Base-by-base conservation (phyloP, 2,888 invertebrate species). In the Congeria kusceri region DNA sequence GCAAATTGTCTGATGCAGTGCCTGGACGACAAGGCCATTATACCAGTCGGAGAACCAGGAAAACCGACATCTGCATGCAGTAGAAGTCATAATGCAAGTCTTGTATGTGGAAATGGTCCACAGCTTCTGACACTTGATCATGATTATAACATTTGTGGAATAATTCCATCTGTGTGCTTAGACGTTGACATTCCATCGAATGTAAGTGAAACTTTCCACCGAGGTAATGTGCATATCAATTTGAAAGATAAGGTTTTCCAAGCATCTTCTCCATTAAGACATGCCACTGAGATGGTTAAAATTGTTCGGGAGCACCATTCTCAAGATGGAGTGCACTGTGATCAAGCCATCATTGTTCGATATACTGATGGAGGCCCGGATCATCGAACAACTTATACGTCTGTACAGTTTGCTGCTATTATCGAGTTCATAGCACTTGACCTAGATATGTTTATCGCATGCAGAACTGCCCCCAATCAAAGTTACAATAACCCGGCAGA, bases 351-450 rank as follows among this genome's bases (percentile, higher is more conserved):
- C n/a, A 23, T 79, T 18, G 29, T 79, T 18, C 23, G 57, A 7
- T 76, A 69, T 29, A 69, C 75, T 44, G 75, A 79, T 66, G 79
- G 75, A 56, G 76, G 79, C 15, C 79, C 76, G 9, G 79, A 79
- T 49, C 81, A 81, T 47, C n/a, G 69, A 53, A 49, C 67, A 20
- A 74, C 77, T 15, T 81, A 63, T 56, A 59, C n/a, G 18, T 78
- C 77, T 5, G 73, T 69, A 13, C 66, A 78, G 58, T 13, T 81
- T 13, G 61, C 77, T 18, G 20, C 70, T 27, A 53, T 81, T 15
- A 27, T 57, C 18, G 63, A 69, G 46, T 79, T 76, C 47, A 39
- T 79, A 1, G 62, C 56, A 18, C 46, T 76, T 5, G 70, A 76
- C 65, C 62, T 79, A 20, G 79, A 77, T 53, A 44, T 79, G 66